Evolutionary conservation across 2,797 vertebrate genomes (phyloP).

Genomic region (Anabas testudineus): DNA sequence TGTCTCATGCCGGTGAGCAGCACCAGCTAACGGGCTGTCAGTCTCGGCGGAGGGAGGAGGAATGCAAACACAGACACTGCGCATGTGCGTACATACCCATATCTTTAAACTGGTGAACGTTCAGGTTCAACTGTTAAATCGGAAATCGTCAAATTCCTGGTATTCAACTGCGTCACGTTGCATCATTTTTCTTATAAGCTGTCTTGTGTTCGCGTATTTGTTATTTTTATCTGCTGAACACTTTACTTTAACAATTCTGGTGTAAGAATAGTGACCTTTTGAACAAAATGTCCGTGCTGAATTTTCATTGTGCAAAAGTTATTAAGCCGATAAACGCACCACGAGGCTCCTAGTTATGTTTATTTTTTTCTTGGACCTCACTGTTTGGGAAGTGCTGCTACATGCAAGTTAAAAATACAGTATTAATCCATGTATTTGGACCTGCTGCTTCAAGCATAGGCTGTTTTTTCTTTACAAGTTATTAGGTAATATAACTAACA

Average conservation of each 20-base stretch:
- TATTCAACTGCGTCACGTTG: neutral
- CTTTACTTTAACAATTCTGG: too few relatives aligned
- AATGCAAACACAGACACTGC: slow-evolving; percentile 58
- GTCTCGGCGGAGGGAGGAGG: slow-evolving; percentile 56
- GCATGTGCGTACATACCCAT: slow-evolving; percentile 48
- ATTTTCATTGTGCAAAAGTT: neutral
- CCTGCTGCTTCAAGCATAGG: neutral
- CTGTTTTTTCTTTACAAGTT: slow-evolving; percentile 1
- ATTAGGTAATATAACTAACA: neutral
- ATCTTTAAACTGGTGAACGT: slow-evolving; percentile 10
- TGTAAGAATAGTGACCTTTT: neutral
- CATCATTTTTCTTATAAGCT: neutral
- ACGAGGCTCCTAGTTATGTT: slow-evolving; percentile 24
- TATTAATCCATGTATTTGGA: neutral
- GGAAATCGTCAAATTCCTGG: neutral
- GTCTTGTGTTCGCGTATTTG: neutral
- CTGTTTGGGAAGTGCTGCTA: slow-evolving; percentile 36
- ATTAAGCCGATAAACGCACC: slow-evolving; percentile 18
- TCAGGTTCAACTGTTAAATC: neutral
- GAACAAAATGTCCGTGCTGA: neutral
- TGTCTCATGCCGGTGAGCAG: slow-evolving; percentile 82
- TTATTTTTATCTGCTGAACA: too few relatives aligned
- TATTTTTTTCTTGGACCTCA: slow-evolving; percentile 21
- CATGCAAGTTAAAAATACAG: slow-evolving; percentile 8
- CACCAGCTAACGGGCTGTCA: slow-evolving; percentile 71